A percentile compares a stretch with the other conserved stretches of the same genome.
These are phyloP conservation scores for Colaptes auratus DNA, from an alignment of 2,113 vertebrate species.

Conservation along the genomic window DNA sequence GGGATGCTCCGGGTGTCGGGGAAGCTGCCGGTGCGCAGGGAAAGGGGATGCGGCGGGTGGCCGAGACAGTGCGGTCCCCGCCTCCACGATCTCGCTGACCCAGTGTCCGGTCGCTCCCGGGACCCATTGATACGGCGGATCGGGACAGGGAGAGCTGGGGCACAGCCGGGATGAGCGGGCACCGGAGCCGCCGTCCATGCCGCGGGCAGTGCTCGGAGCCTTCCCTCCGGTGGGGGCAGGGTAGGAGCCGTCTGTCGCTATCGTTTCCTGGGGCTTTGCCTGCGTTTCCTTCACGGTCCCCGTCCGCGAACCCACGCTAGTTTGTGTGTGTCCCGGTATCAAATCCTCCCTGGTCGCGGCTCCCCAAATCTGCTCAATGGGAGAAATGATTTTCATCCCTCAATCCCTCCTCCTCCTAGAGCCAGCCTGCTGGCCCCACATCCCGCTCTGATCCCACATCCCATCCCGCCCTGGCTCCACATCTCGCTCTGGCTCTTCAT, in stretches of 20 bases:
- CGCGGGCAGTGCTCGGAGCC: neutral
- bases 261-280: neutral
- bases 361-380: slow-evolving; percentile 15
- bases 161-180: neutral
- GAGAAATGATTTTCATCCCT: slow-evolving; percentile 42
- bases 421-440: neutral
- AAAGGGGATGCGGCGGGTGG: neutral
- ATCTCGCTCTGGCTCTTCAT: neutral
- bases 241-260: neutral
- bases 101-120: neutral
- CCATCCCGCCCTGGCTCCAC: neutral
- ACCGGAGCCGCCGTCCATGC: neutral
- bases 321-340: neutral
- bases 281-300: no score
- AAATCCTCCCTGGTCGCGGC: neutral
- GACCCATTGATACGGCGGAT: neutral
- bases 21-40: neutral
- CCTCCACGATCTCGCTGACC: neutral
- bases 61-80: neutral
- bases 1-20: neutral
- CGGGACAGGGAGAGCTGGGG: neutral
- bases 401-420: neutral
- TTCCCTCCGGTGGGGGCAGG: neutral
- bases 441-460: neutral
- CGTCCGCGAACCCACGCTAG: neutral